These are phyloP conservation scores for Halictus rubicundus DNA, from an alignment of 1,140 invertebrate species.

Conservation along the genomic window DNA sequence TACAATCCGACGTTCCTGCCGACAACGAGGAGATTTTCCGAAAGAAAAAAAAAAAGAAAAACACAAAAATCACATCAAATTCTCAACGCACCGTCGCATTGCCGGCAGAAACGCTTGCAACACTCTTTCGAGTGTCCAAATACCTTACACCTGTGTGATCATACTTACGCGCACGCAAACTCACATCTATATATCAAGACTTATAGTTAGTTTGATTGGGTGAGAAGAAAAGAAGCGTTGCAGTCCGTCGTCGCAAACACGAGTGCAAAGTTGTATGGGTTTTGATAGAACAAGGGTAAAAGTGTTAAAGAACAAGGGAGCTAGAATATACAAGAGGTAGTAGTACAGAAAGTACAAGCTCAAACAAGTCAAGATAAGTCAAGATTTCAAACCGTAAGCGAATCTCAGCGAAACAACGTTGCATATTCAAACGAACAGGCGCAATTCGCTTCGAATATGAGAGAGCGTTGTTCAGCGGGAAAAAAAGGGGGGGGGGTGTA, in stretches of 20 bases:
- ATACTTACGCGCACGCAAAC: not conserved
- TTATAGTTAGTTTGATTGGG: not conserved
- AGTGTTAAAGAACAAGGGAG: not conserved
- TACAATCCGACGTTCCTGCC: not conserved
- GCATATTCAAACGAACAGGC: no score
- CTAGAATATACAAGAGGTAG: not conserved
- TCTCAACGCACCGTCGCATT: not conserved
- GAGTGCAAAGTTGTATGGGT: not conserved
- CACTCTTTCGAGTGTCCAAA: not conserved
- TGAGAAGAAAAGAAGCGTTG: slow-evolving; percentile 32
- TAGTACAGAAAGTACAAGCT: no score
- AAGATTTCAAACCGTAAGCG: slow-evolving; percentile 8
- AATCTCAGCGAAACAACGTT: not conserved
- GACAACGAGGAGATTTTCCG: no score
- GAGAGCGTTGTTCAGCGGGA: no score
- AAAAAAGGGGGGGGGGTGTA: not conserved
- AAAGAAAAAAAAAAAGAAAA: no score
- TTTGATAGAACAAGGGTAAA: not conserved
- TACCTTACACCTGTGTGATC: not conserved
- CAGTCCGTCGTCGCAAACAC: not conserved
- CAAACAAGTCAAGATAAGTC: no score
- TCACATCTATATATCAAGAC: not conserved
- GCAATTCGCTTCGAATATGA: not conserved
- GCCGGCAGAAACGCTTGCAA: not conserved
- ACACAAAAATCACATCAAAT: not conserved